A percentile compares a stretch with the other conserved stretches of the same genome.
Conservation (phyloP, 2,113 vertebrate genomes). For the Oncorhynchus kisutch region DNA sequence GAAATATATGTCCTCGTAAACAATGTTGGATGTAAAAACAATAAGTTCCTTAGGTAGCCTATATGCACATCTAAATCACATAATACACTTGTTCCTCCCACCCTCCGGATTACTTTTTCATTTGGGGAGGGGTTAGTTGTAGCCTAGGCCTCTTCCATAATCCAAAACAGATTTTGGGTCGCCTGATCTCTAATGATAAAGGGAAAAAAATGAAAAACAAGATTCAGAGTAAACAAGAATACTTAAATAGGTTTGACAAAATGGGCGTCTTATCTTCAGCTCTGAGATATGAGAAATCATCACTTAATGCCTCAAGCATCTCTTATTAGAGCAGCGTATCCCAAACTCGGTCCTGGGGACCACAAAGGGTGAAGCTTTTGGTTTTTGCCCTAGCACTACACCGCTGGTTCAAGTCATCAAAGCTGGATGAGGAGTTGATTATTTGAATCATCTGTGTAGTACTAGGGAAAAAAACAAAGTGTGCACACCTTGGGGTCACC, state of each 20-base stretch:
- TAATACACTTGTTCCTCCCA: conserved; percentile 55
- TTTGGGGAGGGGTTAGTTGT: conserved; percentile 34
- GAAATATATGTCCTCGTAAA: conserved; percentile 56
- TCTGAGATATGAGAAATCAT: conserved; percentile 5
- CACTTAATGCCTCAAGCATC: conserved; percentile 32
- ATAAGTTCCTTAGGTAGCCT: conserved; percentile 56
- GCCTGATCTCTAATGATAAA: conserved; percentile 67
- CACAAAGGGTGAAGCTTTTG: no score
- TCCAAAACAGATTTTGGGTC: conserved; percentile 69
- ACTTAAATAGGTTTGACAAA: conserved; percentile 53
- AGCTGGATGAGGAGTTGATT: no score
- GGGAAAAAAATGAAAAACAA: conserved; percentile 55
- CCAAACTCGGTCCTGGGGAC: no score
- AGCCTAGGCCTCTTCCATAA: conserved; percentile 57
- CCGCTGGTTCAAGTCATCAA: no score
- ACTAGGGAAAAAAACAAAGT: no score
- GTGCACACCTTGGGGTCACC: no score
- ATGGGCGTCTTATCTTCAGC: conserved; percentile 21
- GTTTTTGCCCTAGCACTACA: no score
- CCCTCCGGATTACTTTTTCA: conserved; percentile 63
- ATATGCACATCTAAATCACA: conserved; percentile 50
- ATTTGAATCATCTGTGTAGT: no score
- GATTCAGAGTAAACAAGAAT: conserved; percentile 39
- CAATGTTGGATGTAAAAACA: conserved; percentile 42
- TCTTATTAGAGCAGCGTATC: neutral